These are phyloP conservation scores for Hylomyscus alleni DNA, from an alignment of 2,797 vertebrate species.

Conservation along the genomic window DNA sequence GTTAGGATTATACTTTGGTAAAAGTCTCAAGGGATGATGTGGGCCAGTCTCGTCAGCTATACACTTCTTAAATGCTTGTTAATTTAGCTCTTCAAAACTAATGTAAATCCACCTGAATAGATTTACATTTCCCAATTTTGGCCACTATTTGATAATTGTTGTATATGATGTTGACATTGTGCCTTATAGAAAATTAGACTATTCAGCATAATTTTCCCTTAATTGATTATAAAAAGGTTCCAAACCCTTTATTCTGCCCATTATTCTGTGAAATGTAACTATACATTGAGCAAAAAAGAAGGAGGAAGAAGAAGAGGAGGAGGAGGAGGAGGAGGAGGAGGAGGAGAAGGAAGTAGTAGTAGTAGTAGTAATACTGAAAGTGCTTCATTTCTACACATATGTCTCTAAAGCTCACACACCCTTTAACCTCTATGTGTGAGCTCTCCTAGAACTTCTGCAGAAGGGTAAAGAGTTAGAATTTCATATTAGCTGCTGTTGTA, in stretches of 20 bases:
- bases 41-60: background rate
- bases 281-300: background rate
- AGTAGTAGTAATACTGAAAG: background rate
- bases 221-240: constrained; percentile 2
- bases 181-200: constrained; percentile 18
- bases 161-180: background rate
- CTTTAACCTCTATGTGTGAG: background rate
- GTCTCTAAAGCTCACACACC: background rate
- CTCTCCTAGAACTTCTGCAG: background rate
- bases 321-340: background rate
- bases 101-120: background rate
- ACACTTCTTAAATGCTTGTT: constrained; percentile 16
- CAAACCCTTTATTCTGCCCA: background rate
- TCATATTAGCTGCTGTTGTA: constrained; percentile 64
- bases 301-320: too few relatives aligned
- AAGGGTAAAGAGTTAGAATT: constrained; percentile 48
- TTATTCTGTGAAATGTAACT: constrained; percentile 38
- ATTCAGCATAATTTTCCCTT: constrained; percentile 30
- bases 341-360: background rate
- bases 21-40: background rate
- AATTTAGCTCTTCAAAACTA: constrained; percentile 39
- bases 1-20: background rate
- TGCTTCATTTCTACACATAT: constrained; percentile 23
- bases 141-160: background rate
- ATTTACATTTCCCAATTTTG: background rate